phyloP scores from a whole-genome alignment of 2,113 vertebrate species.

The Erythrocebus patas region DNA sequence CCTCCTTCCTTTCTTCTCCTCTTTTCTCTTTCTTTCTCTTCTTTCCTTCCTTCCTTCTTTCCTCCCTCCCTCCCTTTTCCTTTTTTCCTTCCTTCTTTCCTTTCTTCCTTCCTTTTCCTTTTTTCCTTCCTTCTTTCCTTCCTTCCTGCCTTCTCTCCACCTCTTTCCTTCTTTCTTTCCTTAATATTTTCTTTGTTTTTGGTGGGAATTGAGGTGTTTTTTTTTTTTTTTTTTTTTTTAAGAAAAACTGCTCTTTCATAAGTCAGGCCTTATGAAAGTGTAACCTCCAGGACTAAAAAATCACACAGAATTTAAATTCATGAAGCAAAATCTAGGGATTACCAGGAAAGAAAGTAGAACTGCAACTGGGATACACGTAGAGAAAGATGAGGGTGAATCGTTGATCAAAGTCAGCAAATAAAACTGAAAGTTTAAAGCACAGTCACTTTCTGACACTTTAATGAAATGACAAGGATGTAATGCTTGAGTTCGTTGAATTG shows the following conservation, averaged over 20 bases:
- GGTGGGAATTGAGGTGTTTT: neutral
- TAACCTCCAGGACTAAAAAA: neutral
- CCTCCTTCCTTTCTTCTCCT: neutral
- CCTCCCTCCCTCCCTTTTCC: fast-evolving
- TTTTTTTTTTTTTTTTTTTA: neutral
- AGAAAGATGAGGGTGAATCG: neutral
- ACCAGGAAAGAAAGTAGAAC: neutral
- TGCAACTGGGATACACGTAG: neutral
- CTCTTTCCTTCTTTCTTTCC: neutral
- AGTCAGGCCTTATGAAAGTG: neutral
- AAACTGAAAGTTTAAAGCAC: neutral
- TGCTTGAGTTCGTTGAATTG: neutral
- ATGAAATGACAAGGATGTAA: neutral
- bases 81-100: neutral
- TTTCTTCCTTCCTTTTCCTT: neutral
- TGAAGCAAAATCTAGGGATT: neutral
- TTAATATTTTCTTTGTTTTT: neutral
- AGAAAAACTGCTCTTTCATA: neutral
- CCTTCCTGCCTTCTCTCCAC: neutral
- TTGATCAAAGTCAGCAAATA: neutral
- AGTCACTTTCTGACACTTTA: neutral
- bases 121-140: neutral
- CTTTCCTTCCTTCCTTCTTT: neutral
- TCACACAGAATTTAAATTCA: neutral
- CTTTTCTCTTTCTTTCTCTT: too few species aligned